Conservation (phyloP, 2,888 invertebrate species). For the Biston betularia region DNA sequence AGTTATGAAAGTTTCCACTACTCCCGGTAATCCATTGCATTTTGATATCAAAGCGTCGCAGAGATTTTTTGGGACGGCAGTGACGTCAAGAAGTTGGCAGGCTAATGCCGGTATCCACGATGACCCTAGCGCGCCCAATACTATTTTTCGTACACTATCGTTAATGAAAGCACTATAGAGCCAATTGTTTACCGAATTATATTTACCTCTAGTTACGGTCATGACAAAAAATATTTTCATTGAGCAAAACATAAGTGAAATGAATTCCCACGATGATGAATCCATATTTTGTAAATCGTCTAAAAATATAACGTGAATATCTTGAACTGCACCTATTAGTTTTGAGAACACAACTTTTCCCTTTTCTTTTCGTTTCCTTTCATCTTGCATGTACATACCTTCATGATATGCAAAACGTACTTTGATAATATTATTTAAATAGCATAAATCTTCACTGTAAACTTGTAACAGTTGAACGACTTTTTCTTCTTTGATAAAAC, state of each 20-base stretch:
- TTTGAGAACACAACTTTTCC: conserved; percentile 70
- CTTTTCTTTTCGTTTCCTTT: conserved; percentile 68
- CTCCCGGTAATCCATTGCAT: conserved; percentile 83
- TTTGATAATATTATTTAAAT: conserved; percentile 82
- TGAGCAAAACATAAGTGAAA: conserved; percentile 66
- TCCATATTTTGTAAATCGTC: conserved; percentile 84
- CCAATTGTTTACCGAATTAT: conserved; percentile 69
- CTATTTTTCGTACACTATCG: conserved; percentile 71
- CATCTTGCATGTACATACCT: conserved; percentile 67
- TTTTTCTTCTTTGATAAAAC: conserved; percentile 77
- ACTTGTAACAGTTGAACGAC: conserved; percentile 63
- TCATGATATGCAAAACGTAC: conserved; percentile 82
- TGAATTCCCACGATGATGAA: conserved; percentile 73
- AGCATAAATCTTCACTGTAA: conserved; percentile 79
- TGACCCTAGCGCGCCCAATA: conserved; percentile 70
- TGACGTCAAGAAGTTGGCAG: conserved; percentile 87
- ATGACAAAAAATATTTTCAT: conserved; percentile 70
- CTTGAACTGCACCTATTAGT: conserved; percentile 65
- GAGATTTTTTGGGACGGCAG: conserved; percentile 83
- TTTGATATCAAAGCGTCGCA: conserved; percentile 75
- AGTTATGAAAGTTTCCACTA: conserved; percentile 81
- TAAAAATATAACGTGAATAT: conserved; percentile 71
- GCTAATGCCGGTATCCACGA: conserved; percentile 80
- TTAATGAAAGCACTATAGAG: conserved; percentile 75
- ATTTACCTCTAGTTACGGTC: conserved; percentile 72